These are phyloP conservation scores for Xestoiulus laeticollis DNA, from an alignment of 2,888 invertebrate species.

Conservation along the genomic window DNA sequence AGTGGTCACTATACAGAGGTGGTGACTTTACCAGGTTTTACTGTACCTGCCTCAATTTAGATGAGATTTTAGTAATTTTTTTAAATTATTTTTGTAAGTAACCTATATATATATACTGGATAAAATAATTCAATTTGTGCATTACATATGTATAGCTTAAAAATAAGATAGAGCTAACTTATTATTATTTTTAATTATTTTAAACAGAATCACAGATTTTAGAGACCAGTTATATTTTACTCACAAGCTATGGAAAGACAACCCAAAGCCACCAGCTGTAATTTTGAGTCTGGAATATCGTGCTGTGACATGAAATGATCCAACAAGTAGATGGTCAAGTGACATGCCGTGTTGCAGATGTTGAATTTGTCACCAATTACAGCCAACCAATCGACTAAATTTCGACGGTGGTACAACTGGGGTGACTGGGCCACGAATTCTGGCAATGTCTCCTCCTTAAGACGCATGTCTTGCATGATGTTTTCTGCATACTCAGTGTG, in stretches of 20 bases:
- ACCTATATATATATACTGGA: neutral
- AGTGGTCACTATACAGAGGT: too few relatives aligned
- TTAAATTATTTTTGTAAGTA: too few relatives aligned
- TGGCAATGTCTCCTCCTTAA: neutral
- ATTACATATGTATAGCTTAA: too few relatives aligned
- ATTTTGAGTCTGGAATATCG: neutral
- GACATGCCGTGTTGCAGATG: slow-evolving; percentile 44
- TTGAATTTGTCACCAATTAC: slow-evolving; percentile 21
- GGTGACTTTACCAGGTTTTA: too few relatives aligned
- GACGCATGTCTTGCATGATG: neutral
- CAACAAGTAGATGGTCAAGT: slow-evolving; percentile 41
- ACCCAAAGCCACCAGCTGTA: slow-evolving; percentile 14
- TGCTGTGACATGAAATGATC: slow-evolving; percentile 42
- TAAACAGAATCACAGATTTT: neutral
- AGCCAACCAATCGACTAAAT: slow-evolving; percentile 48
- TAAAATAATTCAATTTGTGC: neutral
- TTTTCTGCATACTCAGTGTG: slow-evolving; percentile 10
- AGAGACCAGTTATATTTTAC: neutral
- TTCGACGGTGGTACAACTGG: neutral
- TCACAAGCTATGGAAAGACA: slow-evolving; percentile 44
- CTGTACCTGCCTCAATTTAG: too few relatives aligned
- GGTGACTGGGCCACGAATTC: slow-evolving; percentile 44
- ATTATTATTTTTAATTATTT: too few relatives aligned
- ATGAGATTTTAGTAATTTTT: too few relatives aligned
- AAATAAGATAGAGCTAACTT: too few relatives aligned